Base-by-base conservation (phyloP, 2,888 invertebrate species). In the Agrotis puta region DNA sequence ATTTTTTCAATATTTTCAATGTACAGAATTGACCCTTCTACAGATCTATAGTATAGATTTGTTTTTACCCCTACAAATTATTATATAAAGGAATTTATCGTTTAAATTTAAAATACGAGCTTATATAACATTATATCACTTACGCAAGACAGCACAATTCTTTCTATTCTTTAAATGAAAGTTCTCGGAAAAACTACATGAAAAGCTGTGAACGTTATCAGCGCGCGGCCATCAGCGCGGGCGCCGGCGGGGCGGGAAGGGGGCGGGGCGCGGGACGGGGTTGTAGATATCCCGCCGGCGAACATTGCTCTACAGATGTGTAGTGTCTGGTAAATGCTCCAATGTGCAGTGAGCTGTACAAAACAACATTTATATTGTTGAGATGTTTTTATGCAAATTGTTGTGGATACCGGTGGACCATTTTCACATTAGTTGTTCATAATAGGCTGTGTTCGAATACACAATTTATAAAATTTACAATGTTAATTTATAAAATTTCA, bases 201-300 rank as follows among this genome's bases (percentile, higher is more conserved):
- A 48, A 59, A 65, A 79, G 51, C 56, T 62, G 61, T 79, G 57
- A 47, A 64, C 56, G 51, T 79, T 76, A 76, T 76, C 74, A 61
- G 48, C 11, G 27, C 14, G 33, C 48, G 1, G 24, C 50, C 39
- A 64, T 62, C 72, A 72, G 65, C 58, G 57, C 61, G 24, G 62
- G 57, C 74, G 58, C 53, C 16, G 20, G 22, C 16, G 14, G 48
- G 4, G 18, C 47, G 63, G 5, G 2, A 1, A 7, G 0, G 33
- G 18, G 4, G 0, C 13, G 16, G 5, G 16, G n/a, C 1, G 16
- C 2, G n/a, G 13, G 1, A 16, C 5, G 53, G 53, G 18, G 7
- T 14, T 3, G 22, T 13, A 27, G 77, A 70, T 62, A 63, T 6
- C n/a, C 7, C 3, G 13, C 2, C 11, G 13, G 39, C 13, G 48